A percentile compares a stretch with the other conserved stretches of the same genome.
Conservation (phyloP, 2,797 vertebrate genomes). For the Dicrostonyx torquatus region DNA sequence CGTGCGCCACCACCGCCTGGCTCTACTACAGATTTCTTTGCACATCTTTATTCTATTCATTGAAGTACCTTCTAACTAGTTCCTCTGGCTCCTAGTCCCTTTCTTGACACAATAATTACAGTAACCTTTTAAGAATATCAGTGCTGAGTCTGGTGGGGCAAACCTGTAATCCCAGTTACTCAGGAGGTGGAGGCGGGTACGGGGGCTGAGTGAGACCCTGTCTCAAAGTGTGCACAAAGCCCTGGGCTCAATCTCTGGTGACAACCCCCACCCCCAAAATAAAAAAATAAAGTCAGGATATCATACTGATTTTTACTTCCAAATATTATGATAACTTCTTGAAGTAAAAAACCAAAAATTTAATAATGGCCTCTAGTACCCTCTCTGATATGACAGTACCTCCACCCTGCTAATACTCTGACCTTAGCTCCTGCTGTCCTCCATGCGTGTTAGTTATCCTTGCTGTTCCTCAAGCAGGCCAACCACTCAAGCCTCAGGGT, state of each 20-base stretch:
- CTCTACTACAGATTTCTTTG: not conserved
- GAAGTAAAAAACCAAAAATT: slow-evolving; percentile 53
- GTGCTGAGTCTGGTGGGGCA: not conserved
- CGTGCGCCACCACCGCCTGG: too few relatives aligned
- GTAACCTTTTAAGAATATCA: slow-evolving; percentile 21
- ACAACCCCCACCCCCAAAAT: not conserved
- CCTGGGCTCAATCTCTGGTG: not conserved
- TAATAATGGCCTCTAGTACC: not conserved
- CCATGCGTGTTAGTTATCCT: not conserved
- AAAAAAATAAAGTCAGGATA: not conserved
- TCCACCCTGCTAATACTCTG: not conserved
- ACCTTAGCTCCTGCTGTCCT: not conserved
- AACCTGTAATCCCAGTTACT: not conserved
- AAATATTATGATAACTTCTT: slow-evolving; percentile 36
- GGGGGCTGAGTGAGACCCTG: not conserved
- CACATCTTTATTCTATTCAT: not conserved
- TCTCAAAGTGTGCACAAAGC: not conserved
- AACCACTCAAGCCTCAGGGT: not conserved
- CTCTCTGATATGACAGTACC: not conserved
- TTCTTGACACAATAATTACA: not conserved
- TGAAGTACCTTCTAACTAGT: slow-evolving; percentile 33
- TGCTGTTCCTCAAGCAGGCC: slow-evolving; percentile 11
- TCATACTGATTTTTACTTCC: slow-evolving; percentile 36
- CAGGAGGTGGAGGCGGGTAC: not conserved
- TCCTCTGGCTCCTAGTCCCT: slow-evolving; percentile 2